A percentile compares a stretch with the other conserved stretches of the same genome.
Conservation (phyloP, 2,888 invertebrate species). For the Pherbina coryleti region DNA sequence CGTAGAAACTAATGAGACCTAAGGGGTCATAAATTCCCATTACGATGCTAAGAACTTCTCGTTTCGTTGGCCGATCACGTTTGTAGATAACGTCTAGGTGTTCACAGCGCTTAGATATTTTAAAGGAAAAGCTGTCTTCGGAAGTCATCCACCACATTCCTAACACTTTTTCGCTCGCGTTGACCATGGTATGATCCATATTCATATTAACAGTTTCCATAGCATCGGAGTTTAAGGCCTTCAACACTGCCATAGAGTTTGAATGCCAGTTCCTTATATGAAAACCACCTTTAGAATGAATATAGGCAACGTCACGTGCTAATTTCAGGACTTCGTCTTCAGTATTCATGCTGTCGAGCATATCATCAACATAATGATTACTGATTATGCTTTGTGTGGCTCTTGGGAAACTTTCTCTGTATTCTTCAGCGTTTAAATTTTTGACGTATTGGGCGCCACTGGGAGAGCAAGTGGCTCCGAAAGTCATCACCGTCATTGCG, state of each 20-base stretch:
- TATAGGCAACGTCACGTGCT: conserved; percentile 42
- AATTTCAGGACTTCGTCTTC: conserved; percentile 46
- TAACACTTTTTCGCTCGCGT: conserved; percentile 24
- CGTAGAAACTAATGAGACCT: too few species aligned
- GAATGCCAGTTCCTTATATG: conserved; percentile 51
- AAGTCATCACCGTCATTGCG: not conserved
- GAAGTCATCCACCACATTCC: not conserved
- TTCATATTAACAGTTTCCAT: too few species aligned
- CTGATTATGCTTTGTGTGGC: too few species aligned
- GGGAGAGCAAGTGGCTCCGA: not conserved
- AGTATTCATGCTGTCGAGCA: conserved; percentile 50
- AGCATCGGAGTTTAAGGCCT: too few species aligned
- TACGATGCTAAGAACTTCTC: too few species aligned
- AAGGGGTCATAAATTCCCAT: too few species aligned
- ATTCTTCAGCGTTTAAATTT: not conserved
- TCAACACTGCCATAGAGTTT: too few species aligned
- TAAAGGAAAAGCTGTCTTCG: too few species aligned
- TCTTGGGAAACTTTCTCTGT: not conserved
- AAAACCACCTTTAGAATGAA: conserved; percentile 44
- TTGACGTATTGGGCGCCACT: not conserved
- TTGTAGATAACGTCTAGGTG: too few species aligned
- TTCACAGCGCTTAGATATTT: too few species aligned
- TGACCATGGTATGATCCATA: too few species aligned
- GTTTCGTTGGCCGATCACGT: too few species aligned
- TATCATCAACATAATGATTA: conserved; percentile 55